Base-by-base conservation (phyloP, 64 coral and sea anemone genomes). In the Montipora foliosa region DNA sequence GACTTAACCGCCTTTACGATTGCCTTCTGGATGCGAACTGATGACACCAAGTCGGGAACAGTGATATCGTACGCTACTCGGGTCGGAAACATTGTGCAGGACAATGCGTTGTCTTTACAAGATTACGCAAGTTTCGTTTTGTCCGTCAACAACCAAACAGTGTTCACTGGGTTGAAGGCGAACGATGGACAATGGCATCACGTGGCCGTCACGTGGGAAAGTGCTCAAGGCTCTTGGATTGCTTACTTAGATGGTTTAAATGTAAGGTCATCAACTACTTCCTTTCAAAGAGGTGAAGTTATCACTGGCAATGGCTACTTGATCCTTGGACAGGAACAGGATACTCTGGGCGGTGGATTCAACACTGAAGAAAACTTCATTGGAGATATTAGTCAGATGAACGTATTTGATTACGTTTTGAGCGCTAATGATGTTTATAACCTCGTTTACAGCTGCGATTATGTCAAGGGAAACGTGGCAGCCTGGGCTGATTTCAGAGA, bases 181-280 rank as follows among this genome's bases (percentile, higher is more conserved):
- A 94, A 82, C 19, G 93, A 97, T 44, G 95, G 95, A 9, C 79
- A 89, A 13, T 97, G 95, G 95, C 95, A 97, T 83, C 95, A 97
- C 84, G 77, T 97, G 57, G 79, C 95, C 46, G 49, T 97, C 29
- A 94, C 92, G 9, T 97, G 95, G 95, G 88, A 94, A 19, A 91
- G 93, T 74, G 64, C 83, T 46, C 44, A 70, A 8, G 95, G 95
- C 1, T 70, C 47, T 5, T 93, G 92, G 92, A 5, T 66, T 2
- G 75, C 84, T 1, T 93, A 84, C 67, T 72, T 79, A 52, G 92
- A 93, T 46, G 92, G 92, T 17, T 12, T 78, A 6, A 14, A 77
- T 6, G 49, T 67, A 0, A 72, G 4, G 12, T 50, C 44, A 1
- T 88, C 92, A 3, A 55, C 84, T 74, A 47, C 5, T 10, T 37